Percentiles rank a stretch among this genome's conserved stretches.
Conservation (phyloP, 2,797 vertebrate species). For the Rhabdophis nuchalis region DNA sequence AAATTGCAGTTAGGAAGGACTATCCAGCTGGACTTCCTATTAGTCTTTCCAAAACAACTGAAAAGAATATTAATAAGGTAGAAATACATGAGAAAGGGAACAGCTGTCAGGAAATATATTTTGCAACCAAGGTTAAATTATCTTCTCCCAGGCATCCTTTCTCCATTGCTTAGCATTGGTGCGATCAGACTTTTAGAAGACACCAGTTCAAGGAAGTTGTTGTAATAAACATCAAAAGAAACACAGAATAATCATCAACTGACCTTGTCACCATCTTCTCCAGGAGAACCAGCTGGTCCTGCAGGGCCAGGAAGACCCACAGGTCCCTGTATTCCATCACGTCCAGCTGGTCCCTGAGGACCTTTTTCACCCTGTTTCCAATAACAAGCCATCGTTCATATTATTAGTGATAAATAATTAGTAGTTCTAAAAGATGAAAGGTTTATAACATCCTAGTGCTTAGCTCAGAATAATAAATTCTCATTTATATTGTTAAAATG, state of each 20-base stretch:
- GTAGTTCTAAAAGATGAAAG: neutral
- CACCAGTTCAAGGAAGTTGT: neutral
- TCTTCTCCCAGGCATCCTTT: neutral
- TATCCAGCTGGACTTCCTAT: neutral
- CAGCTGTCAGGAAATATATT: neutral
- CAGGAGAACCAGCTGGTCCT: slow-evolving; percentile 92
- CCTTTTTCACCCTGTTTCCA: slow-evolving; percentile 91
- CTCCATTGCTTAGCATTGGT: neutral
- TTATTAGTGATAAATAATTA: neutral
- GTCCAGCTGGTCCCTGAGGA: slow-evolving; percentile 91
- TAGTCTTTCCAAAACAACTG: neutral
- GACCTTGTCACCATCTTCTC: slow-evolving; percentile 98
- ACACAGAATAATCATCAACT: slow-evolving; percentile 23
- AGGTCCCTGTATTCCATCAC: slow-evolving; percentile 94
- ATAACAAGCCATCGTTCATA: neutral
- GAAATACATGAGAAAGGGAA: neutral
- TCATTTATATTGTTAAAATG: neutral
- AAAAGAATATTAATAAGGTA: neutral
- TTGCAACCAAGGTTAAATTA: neutral
- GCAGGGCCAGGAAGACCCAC: slow-evolving; percentile 94
- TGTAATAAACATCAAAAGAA: neutral
- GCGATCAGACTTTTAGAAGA: neutral
- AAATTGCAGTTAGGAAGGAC: neutral
- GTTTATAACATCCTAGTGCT: neutral
- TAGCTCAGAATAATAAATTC: neutral